Conservation (phyloP, 2,113 vertebrate genomes). For the Dolichallabes microphthalmus region DNA sequence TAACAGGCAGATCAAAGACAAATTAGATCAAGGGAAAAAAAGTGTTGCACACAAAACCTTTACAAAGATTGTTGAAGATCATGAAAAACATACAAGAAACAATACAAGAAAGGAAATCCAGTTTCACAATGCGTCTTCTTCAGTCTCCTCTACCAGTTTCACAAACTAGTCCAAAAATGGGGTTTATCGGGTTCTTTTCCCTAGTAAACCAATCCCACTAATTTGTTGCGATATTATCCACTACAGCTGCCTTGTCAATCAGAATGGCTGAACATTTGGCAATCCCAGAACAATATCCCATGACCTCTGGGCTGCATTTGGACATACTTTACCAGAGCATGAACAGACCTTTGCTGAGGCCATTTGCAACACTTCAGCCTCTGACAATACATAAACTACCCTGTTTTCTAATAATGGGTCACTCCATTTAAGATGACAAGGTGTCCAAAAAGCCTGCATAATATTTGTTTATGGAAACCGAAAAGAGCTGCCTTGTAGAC, state of each 20-base stretch:
- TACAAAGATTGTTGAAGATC: too few species aligned
- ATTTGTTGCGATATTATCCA: neutral
- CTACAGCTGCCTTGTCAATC: neutral
- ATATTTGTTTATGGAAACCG: slow-evolving; percentile 9
- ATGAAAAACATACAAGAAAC: too few species aligned
- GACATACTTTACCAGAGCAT: neutral
- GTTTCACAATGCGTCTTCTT: too few species aligned
- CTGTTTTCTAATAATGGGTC: slow-evolving; percentile 33
- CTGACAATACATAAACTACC: neutral
- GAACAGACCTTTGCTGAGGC: neutral
- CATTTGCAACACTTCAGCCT: neutral
- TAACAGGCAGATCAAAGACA: too few species aligned
- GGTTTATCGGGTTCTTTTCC: too few species aligned
- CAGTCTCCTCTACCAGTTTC: too few species aligned
- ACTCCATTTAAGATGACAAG: neutral
- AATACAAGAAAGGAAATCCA: too few species aligned
- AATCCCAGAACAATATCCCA: neutral
- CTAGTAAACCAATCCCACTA: neutral
- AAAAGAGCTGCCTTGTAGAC: neutral
- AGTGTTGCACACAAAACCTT: too few species aligned
- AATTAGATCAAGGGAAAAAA: too few species aligned
- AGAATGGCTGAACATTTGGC: neutral
- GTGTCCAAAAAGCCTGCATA: slow-evolving; percentile 15
- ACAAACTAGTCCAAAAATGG: too few species aligned
- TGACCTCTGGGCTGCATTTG: slow-evolving; percentile 24